Percentiles rank a stretch among this genome's conserved stretches.
Conservation (phyloP, 2,888 invertebrate species). For the Agrypnus murinus region DNA sequence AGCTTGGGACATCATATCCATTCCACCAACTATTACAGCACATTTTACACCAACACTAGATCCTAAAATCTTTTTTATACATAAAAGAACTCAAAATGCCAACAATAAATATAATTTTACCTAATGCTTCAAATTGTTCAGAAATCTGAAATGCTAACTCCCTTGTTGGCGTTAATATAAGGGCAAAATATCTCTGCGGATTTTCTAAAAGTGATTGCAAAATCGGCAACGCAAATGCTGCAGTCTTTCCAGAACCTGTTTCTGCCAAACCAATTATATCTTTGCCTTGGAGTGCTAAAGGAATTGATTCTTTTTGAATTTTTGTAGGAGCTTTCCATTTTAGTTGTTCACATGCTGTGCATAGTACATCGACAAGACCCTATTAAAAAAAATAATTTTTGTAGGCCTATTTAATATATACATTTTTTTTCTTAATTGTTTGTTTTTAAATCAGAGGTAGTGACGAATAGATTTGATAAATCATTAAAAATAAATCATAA, state of each 20-base stretch:
- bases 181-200: conserved; percentile 95
- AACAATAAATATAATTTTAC: conserved; percentile 69
- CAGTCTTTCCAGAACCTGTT: conserved; percentile 97
- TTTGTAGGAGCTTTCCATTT: conserved; percentile 97
- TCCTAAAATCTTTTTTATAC: conserved; percentile 71
- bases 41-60: conserved; percentile 95
- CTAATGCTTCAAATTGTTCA: conserved; percentile 98
- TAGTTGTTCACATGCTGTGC: conserved; percentile 91
- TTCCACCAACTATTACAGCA: conserved; percentile 97
- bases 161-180: conserved; percentile 96
- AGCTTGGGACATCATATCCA: conserved; percentile 98
- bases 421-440: too few relatives aligned
- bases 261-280: conserved; percentile 81
- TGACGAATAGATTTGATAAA: conserved; percentile 30
- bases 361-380: conserved; percentile 93
- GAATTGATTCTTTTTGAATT: conserved; percentile 96
- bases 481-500: conserved; percentile 30
- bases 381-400: conserved; percentile 69
- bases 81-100: conserved; percentile 2
- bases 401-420: too few relatives aligned
- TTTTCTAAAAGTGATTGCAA: conserved; percentile 91
- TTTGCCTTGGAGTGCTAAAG: conserved; percentile 90
- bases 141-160: conserved; percentile 99
- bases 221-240: conserved; percentile 97
- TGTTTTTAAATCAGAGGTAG: conserved; percentile 34